Percentiles rank a stretch among this genome's conserved stretches.
Conservation (phyloP, 2,113 vertebrate genomes). For the Uria lomvia region DNA sequence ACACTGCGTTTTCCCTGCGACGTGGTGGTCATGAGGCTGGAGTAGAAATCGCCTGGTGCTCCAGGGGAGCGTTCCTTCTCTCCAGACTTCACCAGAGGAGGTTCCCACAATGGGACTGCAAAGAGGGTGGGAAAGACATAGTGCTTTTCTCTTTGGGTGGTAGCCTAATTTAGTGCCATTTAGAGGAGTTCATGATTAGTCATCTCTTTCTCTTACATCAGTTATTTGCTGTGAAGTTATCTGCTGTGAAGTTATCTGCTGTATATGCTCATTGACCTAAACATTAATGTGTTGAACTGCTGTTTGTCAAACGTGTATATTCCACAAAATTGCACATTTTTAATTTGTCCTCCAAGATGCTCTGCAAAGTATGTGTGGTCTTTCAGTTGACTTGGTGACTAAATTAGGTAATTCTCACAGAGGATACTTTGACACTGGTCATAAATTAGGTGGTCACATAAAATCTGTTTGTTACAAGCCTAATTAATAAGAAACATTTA, state of each 20-base stretch:
- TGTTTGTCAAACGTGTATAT: neutral
- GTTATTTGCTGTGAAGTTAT: neutral
- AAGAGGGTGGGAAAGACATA: neutral
- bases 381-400: neutral
- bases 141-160: neutral
- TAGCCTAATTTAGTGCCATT: neutral
- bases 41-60: neutral
- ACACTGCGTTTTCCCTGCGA: fast-evolving
- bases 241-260: neutral
- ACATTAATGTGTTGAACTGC: neutral
- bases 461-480: neutral
- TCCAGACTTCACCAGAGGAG: neutral
- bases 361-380: neutral
- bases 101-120: neutral
- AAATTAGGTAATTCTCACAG: neutral
- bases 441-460: neutral
- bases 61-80: neutral
- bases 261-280: neutral
- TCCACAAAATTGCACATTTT: neutral
- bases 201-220: neutral
- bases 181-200: neutral
- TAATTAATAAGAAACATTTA: neutral
- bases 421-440: neutral
- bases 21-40: neutral
- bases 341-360: neutral